A percentile compares a stretch with the other conserved stretches of the same genome.
Evolutionary conservation across 2,797 vertebrate genomes (phyloP).

Genomic region (Podarcis siculus): DNA sequence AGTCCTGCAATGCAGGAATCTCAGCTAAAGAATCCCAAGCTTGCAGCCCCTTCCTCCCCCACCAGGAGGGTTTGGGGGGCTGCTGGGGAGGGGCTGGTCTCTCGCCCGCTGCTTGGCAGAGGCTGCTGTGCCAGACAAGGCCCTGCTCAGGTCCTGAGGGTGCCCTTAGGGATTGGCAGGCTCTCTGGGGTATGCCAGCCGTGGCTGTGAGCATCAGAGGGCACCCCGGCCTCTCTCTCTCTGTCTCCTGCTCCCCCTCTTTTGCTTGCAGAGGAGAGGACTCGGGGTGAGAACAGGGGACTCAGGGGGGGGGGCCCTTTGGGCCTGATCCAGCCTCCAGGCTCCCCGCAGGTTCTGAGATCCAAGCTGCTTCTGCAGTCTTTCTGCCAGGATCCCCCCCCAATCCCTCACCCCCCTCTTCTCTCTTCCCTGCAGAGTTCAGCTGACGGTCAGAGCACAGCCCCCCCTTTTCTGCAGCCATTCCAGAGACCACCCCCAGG

Average conservation of each 20-base stretch:
- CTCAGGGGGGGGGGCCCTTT: too few relatives aligned
- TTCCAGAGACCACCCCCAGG: slow-evolving; percentile 4
- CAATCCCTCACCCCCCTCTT: background rate
- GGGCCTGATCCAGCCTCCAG: too few relatives aligned
- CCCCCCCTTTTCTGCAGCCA: background rate
- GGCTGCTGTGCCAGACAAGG: background rate
- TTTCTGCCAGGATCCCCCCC: background rate
- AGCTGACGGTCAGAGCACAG: background rate
- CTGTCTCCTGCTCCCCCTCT: too few relatives aligned
- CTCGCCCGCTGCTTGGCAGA: too few relatives aligned
- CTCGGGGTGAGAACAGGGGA: background rate
- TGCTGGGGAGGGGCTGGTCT: background rate
- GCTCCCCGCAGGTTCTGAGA: background rate
- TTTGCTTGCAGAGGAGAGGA: too few relatives aligned
- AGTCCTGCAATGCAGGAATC: too few relatives aligned
- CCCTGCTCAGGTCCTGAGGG: background rate
- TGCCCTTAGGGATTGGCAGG: background rate
- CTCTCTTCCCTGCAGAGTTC: background rate
- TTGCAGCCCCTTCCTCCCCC: too few relatives aligned
- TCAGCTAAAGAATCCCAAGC: too few relatives aligned
- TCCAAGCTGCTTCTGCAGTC: too few relatives aligned
- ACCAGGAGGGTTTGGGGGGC: too few relatives aligned
- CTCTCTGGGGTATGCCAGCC: background rate
- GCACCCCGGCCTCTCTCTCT: too few relatives aligned
- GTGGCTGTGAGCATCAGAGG: fast-evolving